Conservation (phyloP, 1,140 invertebrate species). For the Drosophila hydei region DNA sequence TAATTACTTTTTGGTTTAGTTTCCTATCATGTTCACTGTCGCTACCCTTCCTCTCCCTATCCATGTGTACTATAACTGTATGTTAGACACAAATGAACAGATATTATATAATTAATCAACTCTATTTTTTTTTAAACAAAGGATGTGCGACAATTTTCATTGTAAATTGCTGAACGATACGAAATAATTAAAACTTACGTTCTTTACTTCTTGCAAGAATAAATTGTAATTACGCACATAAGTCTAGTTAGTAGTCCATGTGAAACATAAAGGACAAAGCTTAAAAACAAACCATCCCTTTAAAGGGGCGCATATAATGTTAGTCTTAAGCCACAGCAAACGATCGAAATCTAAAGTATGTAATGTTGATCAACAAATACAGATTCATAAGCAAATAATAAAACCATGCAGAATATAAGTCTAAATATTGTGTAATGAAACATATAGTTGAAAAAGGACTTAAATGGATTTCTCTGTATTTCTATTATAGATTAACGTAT, state of each 20-base stretch:
- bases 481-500: too few species aligned
- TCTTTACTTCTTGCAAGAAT: slow-evolving; percentile 62
- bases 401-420: slow-evolving; percentile 58
- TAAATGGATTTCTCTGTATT: too few species aligned
- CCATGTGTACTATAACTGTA: slow-evolving; percentile 50
- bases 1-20: slow-evolving; percentile 48
- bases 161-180: slow-evolving; percentile 69
- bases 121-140: slow-evolving; percentile 48
- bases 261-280: slow-evolving; percentile 66
- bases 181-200: slow-evolving; percentile 41
- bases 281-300: slow-evolving; percentile 42
- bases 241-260: slow-evolving; percentile 54
- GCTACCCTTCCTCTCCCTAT: slow-evolving; percentile 11
- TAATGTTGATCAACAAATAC: slow-evolving; percentile 67
- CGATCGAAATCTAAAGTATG: slow-evolving; percentile 56
- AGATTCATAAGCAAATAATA: slow-evolving; percentile 48
- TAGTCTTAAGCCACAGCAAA: slow-evolving; percentile 62
- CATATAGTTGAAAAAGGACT: neutral
- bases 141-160: slow-evolving; percentile 65
- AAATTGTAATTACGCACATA: slow-evolving; percentile 66
- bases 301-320: slow-evolving; percentile 59
- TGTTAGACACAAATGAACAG: slow-evolving; percentile 63
- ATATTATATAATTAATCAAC: slow-evolving; percentile 70
- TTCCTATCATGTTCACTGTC: slow-evolving; percentile 27
- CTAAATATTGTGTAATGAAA: slow-evolving; percentile 50